Conservation (phyloP, 2,113 vertebrate genomes). For the Ammodytes dubius region DNA sequence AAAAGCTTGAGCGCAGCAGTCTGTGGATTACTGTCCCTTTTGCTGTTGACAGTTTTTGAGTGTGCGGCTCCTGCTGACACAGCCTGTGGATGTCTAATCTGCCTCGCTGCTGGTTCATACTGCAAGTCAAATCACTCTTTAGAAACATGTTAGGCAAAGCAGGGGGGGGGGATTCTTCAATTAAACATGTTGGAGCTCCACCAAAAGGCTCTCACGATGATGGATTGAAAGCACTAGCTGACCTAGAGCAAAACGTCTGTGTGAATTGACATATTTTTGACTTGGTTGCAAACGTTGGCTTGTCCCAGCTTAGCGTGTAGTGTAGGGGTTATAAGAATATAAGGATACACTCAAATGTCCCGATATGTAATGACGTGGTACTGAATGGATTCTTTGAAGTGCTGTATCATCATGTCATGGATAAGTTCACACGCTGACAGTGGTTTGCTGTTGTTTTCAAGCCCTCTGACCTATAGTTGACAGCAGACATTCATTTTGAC, state of each 20-base stretch:
- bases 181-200: constrained; percentile 48
- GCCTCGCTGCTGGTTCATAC: constrained; percentile 19
- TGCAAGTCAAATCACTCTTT: constrained; percentile 52
- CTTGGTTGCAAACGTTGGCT: constrained; percentile 7
- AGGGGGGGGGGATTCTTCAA: constrained; percentile 39
- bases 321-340: no score
- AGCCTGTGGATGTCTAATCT: constrained; percentile 52
- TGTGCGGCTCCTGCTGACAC: constrained; percentile 65
- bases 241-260: background rate
- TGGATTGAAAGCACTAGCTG: constrained; percentile 44
- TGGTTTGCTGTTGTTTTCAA: no score
- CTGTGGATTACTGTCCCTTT: constrained; percentile 64
- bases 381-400: no score
- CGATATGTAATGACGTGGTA: no score
- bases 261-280: constrained; percentile 35
- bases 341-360: no score
- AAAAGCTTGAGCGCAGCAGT: constrained; percentile 63
- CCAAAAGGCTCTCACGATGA: constrained; percentile 16
- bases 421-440: no score
- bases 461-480: no score
- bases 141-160: constrained; percentile 33
- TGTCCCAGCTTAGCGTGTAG: background rate
- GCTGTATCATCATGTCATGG: no score
- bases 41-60: constrained; percentile 56
- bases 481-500: no score